A percentile compares a stretch with the other conserved stretches of the same genome.
Evolutionary conservation across 1,140 invertebrate species (phyloP).

Genomic region (Maniola jurtina): DNA sequence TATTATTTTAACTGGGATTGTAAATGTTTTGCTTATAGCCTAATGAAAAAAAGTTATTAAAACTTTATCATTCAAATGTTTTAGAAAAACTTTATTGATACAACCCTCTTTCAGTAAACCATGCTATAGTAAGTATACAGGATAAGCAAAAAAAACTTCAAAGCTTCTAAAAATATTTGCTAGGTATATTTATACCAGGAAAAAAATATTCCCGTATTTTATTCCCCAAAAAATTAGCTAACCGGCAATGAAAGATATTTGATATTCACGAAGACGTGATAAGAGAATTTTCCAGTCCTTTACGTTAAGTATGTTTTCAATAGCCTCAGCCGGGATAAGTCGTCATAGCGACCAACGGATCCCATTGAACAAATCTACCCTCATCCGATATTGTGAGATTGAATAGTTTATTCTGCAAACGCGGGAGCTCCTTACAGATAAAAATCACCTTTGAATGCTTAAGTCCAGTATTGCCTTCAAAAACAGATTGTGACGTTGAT

Average conservation of each 20-base stretch:
- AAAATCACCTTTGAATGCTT: conserved; percentile 42
- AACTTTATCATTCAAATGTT: too few relatives aligned
- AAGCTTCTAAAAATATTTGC: conserved; percentile 8
- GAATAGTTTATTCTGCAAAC: conserved; percentile 67
- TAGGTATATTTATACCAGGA: background rate
- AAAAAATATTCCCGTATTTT: conserved; percentile 5
- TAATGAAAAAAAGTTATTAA: too few relatives aligned
- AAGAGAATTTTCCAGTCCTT: conserved; percentile 35
- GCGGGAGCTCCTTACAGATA: conserved; percentile 51
- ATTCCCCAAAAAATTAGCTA: conserved; percentile 10
- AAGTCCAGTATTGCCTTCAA: conserved; percentile 19
- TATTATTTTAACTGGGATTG: too few relatives aligned
- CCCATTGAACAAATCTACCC: conserved; percentile 64
- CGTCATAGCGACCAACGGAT: conserved; percentile 62
- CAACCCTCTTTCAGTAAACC: too few relatives aligned
- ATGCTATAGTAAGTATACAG: background rate
- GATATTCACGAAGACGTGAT: conserved; percentile 22
- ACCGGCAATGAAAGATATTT: conserved; percentile 21
- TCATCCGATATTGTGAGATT: conserved; percentile 63
- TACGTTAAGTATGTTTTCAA: conserved; percentile 43
- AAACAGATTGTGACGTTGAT: conserved; percentile 10
- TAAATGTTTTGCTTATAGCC: too few relatives aligned
- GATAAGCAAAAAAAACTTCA: background rate
- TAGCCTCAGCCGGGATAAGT: conserved; percentile 54
- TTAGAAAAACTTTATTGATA: too few relatives aligned